Evolutionary conservation across 2,797 vertebrate genomes (phyloP).

Genomic region (Euthynnus affinis): DNA sequence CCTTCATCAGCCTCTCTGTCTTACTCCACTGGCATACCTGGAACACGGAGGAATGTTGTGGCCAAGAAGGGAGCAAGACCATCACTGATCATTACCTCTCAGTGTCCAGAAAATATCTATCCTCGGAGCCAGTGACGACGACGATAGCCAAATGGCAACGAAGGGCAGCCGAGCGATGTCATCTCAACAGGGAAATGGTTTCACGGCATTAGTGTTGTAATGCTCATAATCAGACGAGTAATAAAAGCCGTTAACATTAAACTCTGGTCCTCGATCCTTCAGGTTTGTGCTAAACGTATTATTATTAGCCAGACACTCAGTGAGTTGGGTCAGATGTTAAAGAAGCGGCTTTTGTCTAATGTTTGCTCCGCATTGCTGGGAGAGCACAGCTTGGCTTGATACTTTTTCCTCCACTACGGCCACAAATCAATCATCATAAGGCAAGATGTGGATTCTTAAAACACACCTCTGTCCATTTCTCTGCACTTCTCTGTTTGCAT

Average conservation of each 20-base stretch:
- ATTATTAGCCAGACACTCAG: background rate
- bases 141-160: slow-evolving; percentile 35
- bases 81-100: slow-evolving; percentile 23
- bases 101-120: slow-evolving; percentile 20
- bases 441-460: background rate
- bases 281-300: background rate
- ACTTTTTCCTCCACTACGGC: background rate
- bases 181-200: slow-evolving; percentile 19
- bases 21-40: background rate
- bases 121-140: background rate
- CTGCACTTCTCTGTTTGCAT: background rate
- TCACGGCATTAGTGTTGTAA: background rate
- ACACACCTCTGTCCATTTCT: background rate
- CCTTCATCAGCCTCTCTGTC: slow-evolving; percentile 5
- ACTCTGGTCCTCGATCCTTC: background rate
- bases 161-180: slow-evolving; percentile 21
- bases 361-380: background rate
- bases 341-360: background rate
- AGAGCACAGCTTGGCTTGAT: background rate
- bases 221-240: slow-evolving; percentile 35
- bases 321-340: background rate
- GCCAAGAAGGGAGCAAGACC: background rate
- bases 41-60: background rate
- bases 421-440: background rate
- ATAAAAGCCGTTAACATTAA: background rate